Conservation (phyloP, 2,888 invertebrate genomes). For the Heliconius ismenius region DNA sequence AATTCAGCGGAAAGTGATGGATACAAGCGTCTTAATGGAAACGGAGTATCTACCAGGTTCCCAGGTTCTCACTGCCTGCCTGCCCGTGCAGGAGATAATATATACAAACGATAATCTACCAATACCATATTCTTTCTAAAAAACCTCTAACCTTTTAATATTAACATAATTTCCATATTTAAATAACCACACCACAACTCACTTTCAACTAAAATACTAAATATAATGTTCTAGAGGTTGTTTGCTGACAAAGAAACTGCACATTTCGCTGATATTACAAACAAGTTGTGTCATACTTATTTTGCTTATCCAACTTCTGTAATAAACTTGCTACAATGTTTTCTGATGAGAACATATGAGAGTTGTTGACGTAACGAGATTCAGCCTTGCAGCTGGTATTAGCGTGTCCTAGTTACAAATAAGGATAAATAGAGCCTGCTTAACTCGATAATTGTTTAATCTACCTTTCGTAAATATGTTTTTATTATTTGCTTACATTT, state of each 20-base stretch:
- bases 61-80: too few species aligned
- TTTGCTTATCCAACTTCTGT: conserved; percentile 22
- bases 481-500: background rate
- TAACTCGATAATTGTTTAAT: background rate
- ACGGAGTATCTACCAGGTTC: too few species aligned
- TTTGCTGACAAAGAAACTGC: conserved; percentile 19
- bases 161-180: background rate
- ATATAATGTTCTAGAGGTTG: conserved; percentile 1
- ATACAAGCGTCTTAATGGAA: too few species aligned
- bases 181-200: background rate
- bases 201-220: conserved; percentile 6
- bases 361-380: conserved; percentile 12
- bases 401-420: conserved; percentile 6
- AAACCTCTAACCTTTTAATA: background rate
- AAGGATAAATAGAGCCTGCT: background rate
- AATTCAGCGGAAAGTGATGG: too few species aligned
- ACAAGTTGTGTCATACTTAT: conserved; percentile 22
- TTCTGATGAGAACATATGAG: conserved; percentile 21
- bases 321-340: conserved; percentile 20
- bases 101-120: too few species aligned
- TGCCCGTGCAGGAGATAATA: too few species aligned
- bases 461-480: background rate
- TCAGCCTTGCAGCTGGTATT: background rate
- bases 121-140: too few species aligned
- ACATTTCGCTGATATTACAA: conserved; percentile 23